Conservation (phyloP, 2,113 vertebrate genomes). For the Ceyx margarethae region DNA sequence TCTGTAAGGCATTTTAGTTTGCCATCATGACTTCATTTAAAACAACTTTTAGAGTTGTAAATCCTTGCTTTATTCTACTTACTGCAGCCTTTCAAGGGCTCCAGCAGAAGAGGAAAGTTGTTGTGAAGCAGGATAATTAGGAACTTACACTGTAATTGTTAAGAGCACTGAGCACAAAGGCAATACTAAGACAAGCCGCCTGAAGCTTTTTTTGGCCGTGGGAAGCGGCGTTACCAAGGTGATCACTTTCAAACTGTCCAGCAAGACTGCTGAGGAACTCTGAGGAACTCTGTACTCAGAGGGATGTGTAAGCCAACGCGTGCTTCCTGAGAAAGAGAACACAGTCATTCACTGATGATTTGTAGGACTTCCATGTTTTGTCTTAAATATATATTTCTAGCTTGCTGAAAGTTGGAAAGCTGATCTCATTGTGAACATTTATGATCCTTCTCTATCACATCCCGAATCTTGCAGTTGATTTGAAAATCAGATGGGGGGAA, state of each 20-base stretch:
- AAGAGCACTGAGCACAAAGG: constrained; percentile 40
- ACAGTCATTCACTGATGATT: constrained; percentile 54
- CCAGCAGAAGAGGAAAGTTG: constrained; percentile 36
- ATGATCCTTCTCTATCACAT: constrained; percentile 68
- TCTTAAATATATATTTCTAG: constrained; percentile 70
- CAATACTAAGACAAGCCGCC: constrained; percentile 30
- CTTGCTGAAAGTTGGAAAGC: constrained; percentile 62
- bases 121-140: constrained; percentile 57
- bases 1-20: not conserved
- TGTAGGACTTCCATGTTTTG: constrained; percentile 79
- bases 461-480: constrained; percentile 68
- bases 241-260: constrained; percentile 53
- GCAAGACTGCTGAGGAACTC: constrained; percentile 15
- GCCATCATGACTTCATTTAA: not conserved
- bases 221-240: constrained; percentile 66
- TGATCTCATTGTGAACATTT: constrained; percentile 63
- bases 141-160: constrained; percentile 17
- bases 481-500: constrained; percentile 72
- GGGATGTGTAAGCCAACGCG: constrained; percentile 27
- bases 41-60: constrained; percentile 18
- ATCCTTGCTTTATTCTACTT: constrained; percentile 51
- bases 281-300: constrained; percentile 23
- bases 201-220: constrained; percentile 12
- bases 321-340: constrained; percentile 71
- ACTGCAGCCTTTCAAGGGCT: not conserved